Evolutionary conservation across 2,113 vertebrate species (phyloP), one percentile per base, ranked within the genome.

Genomic region (Chinchilla lanigera): DNA sequence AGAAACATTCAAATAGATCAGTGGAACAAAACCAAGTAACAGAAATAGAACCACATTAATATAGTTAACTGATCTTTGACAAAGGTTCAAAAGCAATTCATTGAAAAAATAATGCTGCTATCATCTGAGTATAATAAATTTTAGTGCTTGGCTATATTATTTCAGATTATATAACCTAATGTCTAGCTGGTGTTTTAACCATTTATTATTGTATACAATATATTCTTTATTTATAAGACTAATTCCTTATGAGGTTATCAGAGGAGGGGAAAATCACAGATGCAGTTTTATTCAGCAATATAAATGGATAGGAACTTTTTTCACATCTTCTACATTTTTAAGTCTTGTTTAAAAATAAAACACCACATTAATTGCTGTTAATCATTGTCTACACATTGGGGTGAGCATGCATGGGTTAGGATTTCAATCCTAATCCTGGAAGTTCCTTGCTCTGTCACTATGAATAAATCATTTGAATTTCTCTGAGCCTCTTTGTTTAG

Each of bases 281-380:
- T 50, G 20, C 58, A 28, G 33, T 90, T 44, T 73, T 71, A 94
- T 56, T 89, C 38, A 6, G 28, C 60, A 71, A 71, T 71, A 91
- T 35, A 91, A 96, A 85, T 19, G 75, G 20, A 90, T 56, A 71
- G 26, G 24, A 69, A 94, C 9, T 20, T 28, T 89, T 85, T 12
- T 58, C 20, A 77, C 52, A 92, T 86, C 12, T 77, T 89, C 33
- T 93, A 5, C 28, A 83, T 78, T 14, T 93, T 50, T 71, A 24
- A 67, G 86, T 90, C 93, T 87, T 47, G 75, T 50, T 22, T 82
- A 87, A 86, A 52, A 41, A 73, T 30, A 85, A 90, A 91, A 41
- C 41, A 41, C 33, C 54, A 73, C 24, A 83, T 44, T 28, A 78
- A 52, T 41, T 30, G 47, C 65, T 85, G 24, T 22, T 82, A 30